A percentile compares a stretch with the other conserved stretches of the same genome.
Evolutionary conservation across 1,140 invertebrate genomes (phyloP).

Genomic region (Cyclargus thomasi): DNA sequence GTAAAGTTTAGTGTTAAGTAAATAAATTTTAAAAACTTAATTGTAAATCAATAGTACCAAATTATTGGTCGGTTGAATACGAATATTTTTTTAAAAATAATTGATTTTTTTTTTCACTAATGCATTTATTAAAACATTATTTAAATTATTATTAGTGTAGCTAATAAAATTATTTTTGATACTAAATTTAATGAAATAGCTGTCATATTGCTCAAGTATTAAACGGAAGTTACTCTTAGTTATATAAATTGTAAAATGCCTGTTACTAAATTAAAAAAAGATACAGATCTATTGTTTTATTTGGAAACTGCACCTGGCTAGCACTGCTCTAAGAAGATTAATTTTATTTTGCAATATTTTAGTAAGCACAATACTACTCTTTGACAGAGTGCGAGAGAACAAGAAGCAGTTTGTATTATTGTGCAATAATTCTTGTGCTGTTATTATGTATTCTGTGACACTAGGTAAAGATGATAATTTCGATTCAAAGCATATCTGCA

Average conservation of each 20-base stretch:
- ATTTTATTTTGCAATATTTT: no score
- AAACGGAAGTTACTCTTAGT: background rate
- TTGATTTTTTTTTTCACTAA: background rate
- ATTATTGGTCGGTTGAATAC: background rate
- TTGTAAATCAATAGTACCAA: background rate
- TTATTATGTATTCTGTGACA: no score
- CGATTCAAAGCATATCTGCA: no score
- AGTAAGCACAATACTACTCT: no score
- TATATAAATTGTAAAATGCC: slow-evolving; percentile 37
- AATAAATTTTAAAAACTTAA: slow-evolving; percentile 8
- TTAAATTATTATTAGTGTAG: no score
- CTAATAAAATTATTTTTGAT: no score
- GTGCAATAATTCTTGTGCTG: no score
- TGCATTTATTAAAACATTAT: background rate
- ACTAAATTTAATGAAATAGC: background rate
- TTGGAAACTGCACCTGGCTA: no score
- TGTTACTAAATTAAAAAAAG: slow-evolving; percentile 61
- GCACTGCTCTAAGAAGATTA: no score
- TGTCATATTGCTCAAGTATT: slow-evolving; percentile 9
- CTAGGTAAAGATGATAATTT: no score
- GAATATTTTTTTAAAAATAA: background rate
- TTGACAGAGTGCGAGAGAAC: no score
- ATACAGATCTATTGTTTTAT: background rate
- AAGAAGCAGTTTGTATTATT: no score
- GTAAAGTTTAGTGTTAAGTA: background rate